Conservation (phyloP, 2,797 vertebrate species). For the Tragopan temminckii region DNA sequence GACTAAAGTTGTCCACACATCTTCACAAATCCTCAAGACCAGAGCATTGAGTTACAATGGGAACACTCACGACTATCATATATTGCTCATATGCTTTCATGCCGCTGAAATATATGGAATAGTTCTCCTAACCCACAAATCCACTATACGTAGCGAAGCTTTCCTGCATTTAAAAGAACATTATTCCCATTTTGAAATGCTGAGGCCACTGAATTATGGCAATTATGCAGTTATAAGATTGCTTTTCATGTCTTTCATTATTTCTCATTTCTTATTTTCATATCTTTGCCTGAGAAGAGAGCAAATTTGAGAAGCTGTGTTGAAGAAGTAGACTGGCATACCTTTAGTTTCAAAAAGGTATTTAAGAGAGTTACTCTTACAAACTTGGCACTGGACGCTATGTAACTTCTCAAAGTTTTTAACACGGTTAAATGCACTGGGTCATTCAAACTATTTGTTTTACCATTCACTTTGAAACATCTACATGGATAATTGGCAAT, state of each 20-base stretch:
- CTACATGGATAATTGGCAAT: background rate
- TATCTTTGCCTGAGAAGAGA: background rate
- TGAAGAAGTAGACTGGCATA: background rate
- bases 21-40: background rate
- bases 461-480: background rate
- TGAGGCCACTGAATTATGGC: background rate
- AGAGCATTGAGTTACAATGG: background rate
- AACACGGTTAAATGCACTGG: background rate
- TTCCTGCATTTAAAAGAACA: background rate
- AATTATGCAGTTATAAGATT: background rate
- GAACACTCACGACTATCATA: background rate
- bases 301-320: background rate
- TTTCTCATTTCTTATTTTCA: constrained; percentile 15
- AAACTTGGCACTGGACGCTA: background rate
- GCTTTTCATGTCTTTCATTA: background rate
- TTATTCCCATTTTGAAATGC: background rate
- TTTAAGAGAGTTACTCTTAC: background rate
- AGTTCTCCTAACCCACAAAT: background rate
- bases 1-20: background rate
- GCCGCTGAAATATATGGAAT: background rate
- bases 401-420: background rate
- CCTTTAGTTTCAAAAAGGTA: background rate
- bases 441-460: background rate
- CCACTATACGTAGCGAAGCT: background rate
- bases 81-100: background rate